phyloP scores from a whole-genome alignment of 2,797 vertebrate genomes.

The Hydrocynus forskahlii region DNA sequence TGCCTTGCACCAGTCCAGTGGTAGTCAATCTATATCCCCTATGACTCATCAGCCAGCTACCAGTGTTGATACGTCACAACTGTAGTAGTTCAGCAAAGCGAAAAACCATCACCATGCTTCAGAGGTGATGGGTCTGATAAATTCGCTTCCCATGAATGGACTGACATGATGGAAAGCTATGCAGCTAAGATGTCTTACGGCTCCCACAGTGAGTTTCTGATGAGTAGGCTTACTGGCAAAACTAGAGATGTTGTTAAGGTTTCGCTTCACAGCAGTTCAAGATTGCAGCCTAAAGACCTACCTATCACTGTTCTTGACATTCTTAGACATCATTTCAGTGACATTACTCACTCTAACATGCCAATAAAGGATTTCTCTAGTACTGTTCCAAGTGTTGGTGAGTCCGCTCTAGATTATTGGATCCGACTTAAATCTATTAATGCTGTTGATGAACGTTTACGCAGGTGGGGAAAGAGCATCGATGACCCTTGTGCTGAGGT shows the following conservation, averaged over 20 bases:
- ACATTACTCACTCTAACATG: constrained; percentile 39
- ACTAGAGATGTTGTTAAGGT: constrained; percentile 37
- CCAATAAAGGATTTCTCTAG: constrained; percentile 52
- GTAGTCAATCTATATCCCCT: neutral
- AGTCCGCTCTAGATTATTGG: too few relatives aligned
- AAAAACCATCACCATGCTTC: neutral
- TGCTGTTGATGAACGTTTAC: constrained; percentile 26
- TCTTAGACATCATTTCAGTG: constrained; percentile 30
- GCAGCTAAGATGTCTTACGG: too few relatives aligned
- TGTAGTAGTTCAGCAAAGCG: constrained; percentile 31
- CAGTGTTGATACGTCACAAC: constrained; percentile 12
- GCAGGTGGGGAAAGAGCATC: constrained; percentile 1
- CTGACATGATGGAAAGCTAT: neutral
- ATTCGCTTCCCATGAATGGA: constrained; percentile 30
- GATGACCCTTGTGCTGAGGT: constrained; percentile 32
- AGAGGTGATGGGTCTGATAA: constrained; percentile 6
- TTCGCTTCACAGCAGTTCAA: constrained; percentile 2
- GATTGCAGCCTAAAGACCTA: too few relatives aligned
- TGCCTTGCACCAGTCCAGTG: constrained; percentile 3
- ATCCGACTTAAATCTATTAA: too few relatives aligned
- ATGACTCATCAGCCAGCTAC: too few relatives aligned
- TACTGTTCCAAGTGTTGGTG: neutral
- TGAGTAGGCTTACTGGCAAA: too few relatives aligned
- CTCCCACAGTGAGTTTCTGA: too few relatives aligned
- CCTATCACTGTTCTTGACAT: constrained; percentile 24